Conservation (phyloP, 2,888 invertebrate genomes). For the Liodrosophila aerea region DNA sequence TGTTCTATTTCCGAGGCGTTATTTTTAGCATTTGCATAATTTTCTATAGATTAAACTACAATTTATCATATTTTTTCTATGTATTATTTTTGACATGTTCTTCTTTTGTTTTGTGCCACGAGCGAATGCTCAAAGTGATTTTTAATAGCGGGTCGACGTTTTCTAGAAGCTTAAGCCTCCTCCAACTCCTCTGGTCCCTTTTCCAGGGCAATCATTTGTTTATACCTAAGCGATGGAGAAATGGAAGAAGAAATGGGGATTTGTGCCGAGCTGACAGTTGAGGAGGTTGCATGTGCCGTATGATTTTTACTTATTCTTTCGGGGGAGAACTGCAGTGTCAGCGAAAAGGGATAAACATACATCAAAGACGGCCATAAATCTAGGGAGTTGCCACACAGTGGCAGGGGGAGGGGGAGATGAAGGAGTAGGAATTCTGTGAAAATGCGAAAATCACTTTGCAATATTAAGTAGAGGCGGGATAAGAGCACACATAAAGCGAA, state of each 20-base stretch:
- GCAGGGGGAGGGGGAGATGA: neutral
- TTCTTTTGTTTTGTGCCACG: conserved; percentile 41
- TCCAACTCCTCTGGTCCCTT: conserved; percentile 38
- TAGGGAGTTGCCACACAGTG: conserved; percentile 24
- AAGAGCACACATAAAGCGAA: conserved; percentile 47
- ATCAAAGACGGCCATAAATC: conserved; percentile 69
- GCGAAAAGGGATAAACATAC: conserved; percentile 57
- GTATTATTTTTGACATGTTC: conserved; percentile 34
- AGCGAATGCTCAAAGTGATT: conserved; percentile 72
- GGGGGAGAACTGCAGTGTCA: conserved; percentile 52
- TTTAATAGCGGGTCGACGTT: conserved; percentile 63
- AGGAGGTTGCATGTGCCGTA: neutral
- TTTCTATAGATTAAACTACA: conserved; percentile 73
- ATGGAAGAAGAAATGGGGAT: conserved; percentile 22
- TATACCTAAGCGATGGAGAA: conserved; percentile 24
- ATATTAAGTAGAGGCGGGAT: conserved; percentile 40
- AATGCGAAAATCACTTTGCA: conserved; percentile 64
- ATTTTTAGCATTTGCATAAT: conserved; percentile 69
- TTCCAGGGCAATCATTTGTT: conserved; percentile 51
- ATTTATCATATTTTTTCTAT: conserved; percentile 69
- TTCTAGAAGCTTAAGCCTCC: conserved; percentile 46
- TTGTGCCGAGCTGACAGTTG: conserved; percentile 22
- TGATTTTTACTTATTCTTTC: neutral
- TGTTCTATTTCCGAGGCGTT: conserved; percentile 1
- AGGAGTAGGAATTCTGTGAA: conserved; percentile 16